Conservation (phyloP, 2,888 invertebrate genomes). For the Eurois occulta region DNA sequence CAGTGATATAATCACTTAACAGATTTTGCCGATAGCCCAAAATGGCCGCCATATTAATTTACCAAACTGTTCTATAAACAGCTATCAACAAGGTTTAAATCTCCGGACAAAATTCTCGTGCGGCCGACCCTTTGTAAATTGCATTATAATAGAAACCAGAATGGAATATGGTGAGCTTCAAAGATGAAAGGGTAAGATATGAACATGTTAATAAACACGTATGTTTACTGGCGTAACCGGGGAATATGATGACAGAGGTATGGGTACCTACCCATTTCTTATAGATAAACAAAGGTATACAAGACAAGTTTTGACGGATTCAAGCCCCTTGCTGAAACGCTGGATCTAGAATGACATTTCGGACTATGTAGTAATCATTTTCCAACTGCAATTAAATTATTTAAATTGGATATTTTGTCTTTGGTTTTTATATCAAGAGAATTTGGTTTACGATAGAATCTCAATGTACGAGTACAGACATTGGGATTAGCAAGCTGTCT, state of each 20-base stretch:
- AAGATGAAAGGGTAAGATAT: slow-evolving; percentile 32
- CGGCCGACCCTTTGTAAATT: slow-evolving; percentile 6
- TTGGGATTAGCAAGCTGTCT: background rate
- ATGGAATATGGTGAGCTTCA: slow-evolving; percentile 27
- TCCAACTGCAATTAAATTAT: background rate
- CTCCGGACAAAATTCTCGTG: slow-evolving; percentile 8
- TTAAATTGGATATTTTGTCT: background rate
- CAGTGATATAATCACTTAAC: slow-evolving; percentile 25
- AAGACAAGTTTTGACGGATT: background rate
- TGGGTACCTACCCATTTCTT: background rate
- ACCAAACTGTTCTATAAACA: slow-evolving; percentile 19
- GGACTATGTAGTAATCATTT: background rate
- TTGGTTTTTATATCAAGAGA: background rate
- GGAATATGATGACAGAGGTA: slow-evolving; percentile 1
- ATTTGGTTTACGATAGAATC: background rate
- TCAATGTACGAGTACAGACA: no score
- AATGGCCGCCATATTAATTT: slow-evolving; percentile 21
- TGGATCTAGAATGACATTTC: background rate
- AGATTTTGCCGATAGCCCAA: slow-evolving; percentile 40
- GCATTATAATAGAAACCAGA: slow-evolving; percentile 27
- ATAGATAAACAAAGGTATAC: background rate
- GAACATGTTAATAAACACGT: slow-evolving; percentile 33
- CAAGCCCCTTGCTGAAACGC: background rate
- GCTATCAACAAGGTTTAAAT: slow-evolving; percentile 19
- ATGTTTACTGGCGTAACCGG: background rate